These are phyloP conservation scores for Ellobius talpinus DNA, from an alignment of 2,113 vertebrate species.

Conservation along the genomic window DNA sequence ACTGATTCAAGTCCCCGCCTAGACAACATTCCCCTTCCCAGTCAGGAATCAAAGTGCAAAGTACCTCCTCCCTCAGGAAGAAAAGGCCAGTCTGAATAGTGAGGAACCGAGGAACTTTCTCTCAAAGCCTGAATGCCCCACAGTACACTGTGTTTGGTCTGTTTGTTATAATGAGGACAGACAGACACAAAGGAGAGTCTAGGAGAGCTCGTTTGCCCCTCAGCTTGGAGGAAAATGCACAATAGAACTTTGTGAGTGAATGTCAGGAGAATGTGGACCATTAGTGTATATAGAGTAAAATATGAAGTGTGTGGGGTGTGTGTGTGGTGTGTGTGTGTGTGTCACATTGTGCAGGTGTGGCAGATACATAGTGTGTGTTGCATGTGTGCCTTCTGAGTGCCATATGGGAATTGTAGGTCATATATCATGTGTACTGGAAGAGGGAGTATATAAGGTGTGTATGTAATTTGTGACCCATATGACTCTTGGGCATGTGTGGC, in stretches of 20 bases:
- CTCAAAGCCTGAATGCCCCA: not conserved
- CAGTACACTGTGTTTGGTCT: too few relatives aligned
- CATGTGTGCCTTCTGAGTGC: not conserved
- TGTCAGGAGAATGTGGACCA: not conserved
- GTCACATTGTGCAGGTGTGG: not conserved
- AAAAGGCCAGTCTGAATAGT: not conserved
- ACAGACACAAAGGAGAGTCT: not conserved
- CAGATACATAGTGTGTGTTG: not conserved
- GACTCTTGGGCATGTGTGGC: not conserved
- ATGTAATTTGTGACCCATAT: not conserved
- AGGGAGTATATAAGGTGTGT: not conserved
- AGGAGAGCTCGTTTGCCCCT: not conserved
- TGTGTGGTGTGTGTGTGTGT: not conserved
- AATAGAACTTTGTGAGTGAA: too few relatives aligned
- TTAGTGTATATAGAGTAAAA: not conserved
- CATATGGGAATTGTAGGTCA: not conserved
- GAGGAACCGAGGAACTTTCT: accelerated
- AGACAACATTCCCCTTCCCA: not conserved
- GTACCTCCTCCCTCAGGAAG: too few relatives aligned
- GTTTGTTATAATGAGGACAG: not conserved
- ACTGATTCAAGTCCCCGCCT: not conserved
- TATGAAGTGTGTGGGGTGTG: not conserved
- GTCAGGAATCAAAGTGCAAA: accelerated
- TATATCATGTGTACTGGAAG: not conserved
- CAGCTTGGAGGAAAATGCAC: not conserved